Conservation (phyloP, 2,888 invertebrate genomes). For the Platycnemis pennipes region DNA sequence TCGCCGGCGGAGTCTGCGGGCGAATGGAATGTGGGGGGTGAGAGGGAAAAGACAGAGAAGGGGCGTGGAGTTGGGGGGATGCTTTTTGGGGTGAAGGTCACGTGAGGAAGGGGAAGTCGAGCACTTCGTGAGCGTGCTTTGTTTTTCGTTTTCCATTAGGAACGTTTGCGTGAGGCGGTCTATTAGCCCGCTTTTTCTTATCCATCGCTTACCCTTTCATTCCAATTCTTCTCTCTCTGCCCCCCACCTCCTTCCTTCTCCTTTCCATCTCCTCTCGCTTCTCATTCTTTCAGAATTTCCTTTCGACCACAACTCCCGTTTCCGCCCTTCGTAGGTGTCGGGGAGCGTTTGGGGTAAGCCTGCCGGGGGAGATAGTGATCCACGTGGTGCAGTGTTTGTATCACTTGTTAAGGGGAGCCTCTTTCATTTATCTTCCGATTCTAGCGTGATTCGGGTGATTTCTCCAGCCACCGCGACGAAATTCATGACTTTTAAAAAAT, state of each 20-base stretch:
- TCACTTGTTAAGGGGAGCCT: neutral
- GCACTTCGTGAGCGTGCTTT: slow-evolving; percentile 54
- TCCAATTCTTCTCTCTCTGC: neutral
- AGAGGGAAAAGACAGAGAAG: neutral
- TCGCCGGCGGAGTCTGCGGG: neutral
- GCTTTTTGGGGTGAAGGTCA: slow-evolving; percentile 58
- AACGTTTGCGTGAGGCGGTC: slow-evolving; percentile 39
- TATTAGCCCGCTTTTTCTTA: slow-evolving; percentile 20
- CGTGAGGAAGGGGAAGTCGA: slow-evolving; percentile 13
- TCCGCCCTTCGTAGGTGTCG: neutral
- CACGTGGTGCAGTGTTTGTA: neutral
- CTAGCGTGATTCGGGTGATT: neutral
- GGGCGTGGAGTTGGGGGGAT: neutral
- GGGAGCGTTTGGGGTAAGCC: neutral
- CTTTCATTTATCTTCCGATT: neutral
- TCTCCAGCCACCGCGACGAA: neutral
- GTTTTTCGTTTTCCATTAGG: slow-evolving; percentile 46
- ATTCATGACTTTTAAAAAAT: too few relatives aligned
- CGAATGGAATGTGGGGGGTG: neutral
- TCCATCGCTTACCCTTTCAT: neutral
- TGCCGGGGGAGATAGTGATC: neutral
- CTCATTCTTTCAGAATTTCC: neutral
- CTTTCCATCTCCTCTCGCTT: neutral
- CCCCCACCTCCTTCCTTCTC: neutral
- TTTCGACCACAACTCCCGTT: slow-evolving; percentile 10